phyloP scores from a whole-genome alignment of 1,140 invertebrate genomes.

The Pseudachorutes palmiensis region DNA sequence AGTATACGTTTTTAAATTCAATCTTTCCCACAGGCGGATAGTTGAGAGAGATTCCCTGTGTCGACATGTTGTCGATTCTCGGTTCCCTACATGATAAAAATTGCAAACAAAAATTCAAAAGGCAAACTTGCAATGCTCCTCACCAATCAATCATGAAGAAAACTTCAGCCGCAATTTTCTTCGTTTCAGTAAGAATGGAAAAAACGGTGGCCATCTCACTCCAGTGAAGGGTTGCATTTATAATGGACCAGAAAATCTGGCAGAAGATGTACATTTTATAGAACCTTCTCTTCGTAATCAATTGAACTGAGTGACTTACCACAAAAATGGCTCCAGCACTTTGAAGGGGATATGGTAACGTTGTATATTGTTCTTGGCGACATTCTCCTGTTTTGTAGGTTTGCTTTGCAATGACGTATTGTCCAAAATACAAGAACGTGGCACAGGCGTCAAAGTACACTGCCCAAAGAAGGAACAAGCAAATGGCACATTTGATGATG shows the following conservation, averaged over 20 bases:
- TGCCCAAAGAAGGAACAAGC: not conserved
- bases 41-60: not conserved
- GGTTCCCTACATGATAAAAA: not conserved
- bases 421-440: not conserved
- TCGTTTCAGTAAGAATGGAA: not conserved
- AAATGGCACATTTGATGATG: not conserved
- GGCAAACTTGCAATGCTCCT: too few relatives aligned
- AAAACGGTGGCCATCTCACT: not conserved
- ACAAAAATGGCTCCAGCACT: slow-evolving; percentile 4
- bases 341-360: not conserved
- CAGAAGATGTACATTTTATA: not conserved
- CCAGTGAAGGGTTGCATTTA: not conserved
- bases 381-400: not conserved
- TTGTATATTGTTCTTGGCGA: not conserved
- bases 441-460: not conserved
- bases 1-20: slow-evolving; percentile 13
- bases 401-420: not conserved
- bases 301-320: not conserved
- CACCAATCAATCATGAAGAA: slow-evolving; percentile 25
- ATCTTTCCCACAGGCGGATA: slow-evolving; percentile 13
- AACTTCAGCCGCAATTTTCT: slow-evolving; percentile 9
- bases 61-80: slow-evolving; percentile 16
- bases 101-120: too few relatives aligned
- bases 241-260: not conserved
- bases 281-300: not conserved